Conservation (phyloP, 2,888 invertebrate genomes). For the Dasysyrphus tricinctus region DNA sequence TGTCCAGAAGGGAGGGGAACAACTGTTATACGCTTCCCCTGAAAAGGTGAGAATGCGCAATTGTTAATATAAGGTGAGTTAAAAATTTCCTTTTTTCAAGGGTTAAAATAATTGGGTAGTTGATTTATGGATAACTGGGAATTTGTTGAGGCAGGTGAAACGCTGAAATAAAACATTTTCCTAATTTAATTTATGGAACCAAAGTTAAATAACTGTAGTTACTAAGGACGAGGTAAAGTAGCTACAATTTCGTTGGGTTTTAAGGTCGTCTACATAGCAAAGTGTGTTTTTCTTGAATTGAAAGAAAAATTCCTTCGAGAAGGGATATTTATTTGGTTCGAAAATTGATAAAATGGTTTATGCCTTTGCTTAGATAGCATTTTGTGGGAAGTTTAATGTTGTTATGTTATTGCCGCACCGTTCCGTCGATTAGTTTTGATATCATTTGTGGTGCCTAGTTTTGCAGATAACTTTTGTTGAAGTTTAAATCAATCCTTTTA, state of each 20-base stretch:
- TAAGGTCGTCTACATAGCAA: background rate
- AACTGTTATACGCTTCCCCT: slow-evolving; percentile 64
- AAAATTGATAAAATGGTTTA: background rate
- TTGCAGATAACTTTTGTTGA: no score
- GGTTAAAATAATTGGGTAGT: background rate
- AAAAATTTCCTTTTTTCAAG: background rate
- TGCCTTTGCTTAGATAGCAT: background rate
- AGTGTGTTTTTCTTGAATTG: background rate
- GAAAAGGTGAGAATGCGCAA: slow-evolving; percentile 53
- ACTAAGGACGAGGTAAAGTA: background rate
- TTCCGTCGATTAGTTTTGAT: no score
- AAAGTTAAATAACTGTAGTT: background rate
- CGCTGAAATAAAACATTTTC: background rate
- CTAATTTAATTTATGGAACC: background rate
- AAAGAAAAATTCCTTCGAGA: background rate
- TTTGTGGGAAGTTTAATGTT: background rate
- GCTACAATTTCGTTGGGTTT: background rate
- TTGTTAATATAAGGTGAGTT: background rate
- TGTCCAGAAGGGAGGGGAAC: slow-evolving; percentile 54
- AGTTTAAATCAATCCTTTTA: no score
- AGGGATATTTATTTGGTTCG: background rate
- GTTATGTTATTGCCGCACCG: no score
- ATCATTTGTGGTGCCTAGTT: no score
- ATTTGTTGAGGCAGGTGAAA: slow-evolving; percentile 19
- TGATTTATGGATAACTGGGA: background rate